Evolutionary conservation across 2,888 invertebrate genomes (phyloP).

Genomic region (Rhagonycha fulva): DNA sequence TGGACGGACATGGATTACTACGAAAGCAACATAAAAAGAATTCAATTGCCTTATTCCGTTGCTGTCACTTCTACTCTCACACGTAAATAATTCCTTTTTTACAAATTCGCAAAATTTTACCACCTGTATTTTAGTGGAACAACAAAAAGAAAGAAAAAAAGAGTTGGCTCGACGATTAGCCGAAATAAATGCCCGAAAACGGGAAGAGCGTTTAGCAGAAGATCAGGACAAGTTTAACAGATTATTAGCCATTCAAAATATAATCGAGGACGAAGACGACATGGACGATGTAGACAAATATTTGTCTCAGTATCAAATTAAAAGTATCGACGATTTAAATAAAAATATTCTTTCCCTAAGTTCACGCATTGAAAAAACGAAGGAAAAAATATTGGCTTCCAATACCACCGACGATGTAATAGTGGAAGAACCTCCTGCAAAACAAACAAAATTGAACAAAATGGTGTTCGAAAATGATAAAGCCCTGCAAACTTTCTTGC

Average conservation of each 20-base stretch:
- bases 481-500: conserved; percentile 56
- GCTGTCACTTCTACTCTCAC: conserved; percentile 66
- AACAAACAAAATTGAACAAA: conserved; percentile 54
- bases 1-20: conserved; percentile 86
- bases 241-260: conserved; percentile 74
- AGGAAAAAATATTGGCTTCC: conserved; percentile 74
- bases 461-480: conserved; percentile 53
- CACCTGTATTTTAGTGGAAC: conserved; percentile 61
- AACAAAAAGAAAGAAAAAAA: conserved; percentile 83
- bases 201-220: conserved; percentile 84
- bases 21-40: conserved; percentile 78
- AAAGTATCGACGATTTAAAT: conserved; percentile 78
- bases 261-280: conserved; percentile 75
- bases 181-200: conserved; percentile 87
- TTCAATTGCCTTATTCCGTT: conserved; percentile 83
- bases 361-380: conserved; percentile 74
- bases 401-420: conserved; percentile 67
- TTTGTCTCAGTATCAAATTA: conserved; percentile 74
- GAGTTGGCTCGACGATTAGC: conserved; percentile 83
- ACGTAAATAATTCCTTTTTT: conserved; percentile 50
- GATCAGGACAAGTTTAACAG: conserved; percentile 86
- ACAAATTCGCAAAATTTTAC: not conserved
- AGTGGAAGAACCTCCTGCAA: conserved; percentile 50
- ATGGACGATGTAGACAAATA: conserved; percentile 62
- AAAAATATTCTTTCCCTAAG: conserved; percentile 72